A percentile compares a stretch with the other conserved stretches of the same genome.
These are phyloP conservation scores for Garra rufa DNA, from an alignment of 2,113 vertebrate species.

Conservation along the genomic window DNA sequence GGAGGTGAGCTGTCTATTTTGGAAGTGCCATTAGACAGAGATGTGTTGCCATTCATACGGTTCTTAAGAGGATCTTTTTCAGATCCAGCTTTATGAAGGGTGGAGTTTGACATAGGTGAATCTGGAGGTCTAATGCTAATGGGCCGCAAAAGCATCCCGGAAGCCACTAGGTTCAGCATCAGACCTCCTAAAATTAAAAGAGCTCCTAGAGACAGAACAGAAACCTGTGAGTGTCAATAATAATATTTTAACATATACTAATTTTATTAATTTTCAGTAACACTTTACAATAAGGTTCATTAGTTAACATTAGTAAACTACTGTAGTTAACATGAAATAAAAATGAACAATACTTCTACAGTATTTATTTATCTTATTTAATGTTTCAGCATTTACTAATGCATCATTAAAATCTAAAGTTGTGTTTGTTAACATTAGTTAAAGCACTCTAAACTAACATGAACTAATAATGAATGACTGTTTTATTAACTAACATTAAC, in stretches of 20 bases:
- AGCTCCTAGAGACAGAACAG: slow-evolving; percentile 76
- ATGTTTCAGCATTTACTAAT: too few relatives aligned
- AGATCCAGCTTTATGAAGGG: slow-evolving; percentile 66
- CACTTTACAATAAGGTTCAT: too few relatives aligned
- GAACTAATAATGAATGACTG: too few relatives aligned
- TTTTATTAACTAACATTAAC: too few relatives aligned
- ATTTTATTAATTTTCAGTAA: too few relatives aligned
- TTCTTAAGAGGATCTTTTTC: slow-evolving; percentile 72
- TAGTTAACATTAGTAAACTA: too few relatives aligned
- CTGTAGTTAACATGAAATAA: too few relatives aligned
- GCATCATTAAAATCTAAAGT: too few relatives aligned
- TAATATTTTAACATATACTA: not conserved
- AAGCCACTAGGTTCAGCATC: slow-evolving; percentile 88
- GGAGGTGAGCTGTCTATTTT: slow-evolving; percentile 66
- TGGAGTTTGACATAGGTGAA: slow-evolving; percentile 60
- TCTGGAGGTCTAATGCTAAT: slow-evolving; percentile 56
- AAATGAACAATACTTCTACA: too few relatives aligned
- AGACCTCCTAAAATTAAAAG: slow-evolving; percentile 88
- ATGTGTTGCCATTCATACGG: slow-evolving; percentile 65
- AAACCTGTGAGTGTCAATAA: not conserved
- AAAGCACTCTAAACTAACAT: too few relatives aligned
- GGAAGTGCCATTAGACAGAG: slow-evolving; percentile 71
- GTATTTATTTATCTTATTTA: too few relatives aligned
- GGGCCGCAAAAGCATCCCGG: slow-evolving; percentile 88
- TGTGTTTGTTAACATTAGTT: too few relatives aligned